Conservation (phyloP, 2,888 invertebrate species). For the Frankliniella intonsa region DNA sequence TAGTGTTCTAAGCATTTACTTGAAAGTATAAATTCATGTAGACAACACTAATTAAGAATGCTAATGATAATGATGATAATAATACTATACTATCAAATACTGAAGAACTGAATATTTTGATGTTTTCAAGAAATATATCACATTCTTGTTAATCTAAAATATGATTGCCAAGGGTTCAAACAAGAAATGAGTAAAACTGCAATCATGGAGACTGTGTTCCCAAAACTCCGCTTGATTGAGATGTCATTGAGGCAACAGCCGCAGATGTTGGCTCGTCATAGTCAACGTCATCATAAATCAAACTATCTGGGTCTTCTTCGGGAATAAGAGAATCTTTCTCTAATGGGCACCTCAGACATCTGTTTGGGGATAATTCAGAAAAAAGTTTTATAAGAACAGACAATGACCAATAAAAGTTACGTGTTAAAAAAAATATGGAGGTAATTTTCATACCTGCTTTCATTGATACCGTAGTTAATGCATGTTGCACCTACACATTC, state of each 20-base stretch:
- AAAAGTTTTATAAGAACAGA: background rate
- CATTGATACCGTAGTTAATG: conserved; percentile 82
- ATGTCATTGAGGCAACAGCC: background rate
- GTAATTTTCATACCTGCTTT: conserved; percentile 59
- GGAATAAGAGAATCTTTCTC: conserved; percentile 48
- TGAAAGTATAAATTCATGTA: too few species aligned
- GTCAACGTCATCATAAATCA: conserved; percentile 61
- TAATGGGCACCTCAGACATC: conserved; percentile 60
- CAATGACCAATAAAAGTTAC: background rate
- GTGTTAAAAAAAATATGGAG: background rate
- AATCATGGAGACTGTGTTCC: background rate
- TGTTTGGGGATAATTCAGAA: conserved; percentile 41
- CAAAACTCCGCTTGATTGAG: background rate
- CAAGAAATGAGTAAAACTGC: background rate
- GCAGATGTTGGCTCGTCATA: conserved; percentile 51
- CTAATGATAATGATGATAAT: too few species aligned
- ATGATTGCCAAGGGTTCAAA: background rate
- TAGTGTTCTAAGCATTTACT: too few species aligned
- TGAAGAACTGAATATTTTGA: background rate
- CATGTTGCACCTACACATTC: conserved; percentile 87
- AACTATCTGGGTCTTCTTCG: conserved; percentile 49
- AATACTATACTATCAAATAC: background rate
- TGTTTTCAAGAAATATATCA: background rate
- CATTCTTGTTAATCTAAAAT: background rate
- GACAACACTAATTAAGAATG: too few species aligned